Base-by-base conservation (phyloP, 1,140 invertebrate species). In the Procambarus clarkii region DNA sequence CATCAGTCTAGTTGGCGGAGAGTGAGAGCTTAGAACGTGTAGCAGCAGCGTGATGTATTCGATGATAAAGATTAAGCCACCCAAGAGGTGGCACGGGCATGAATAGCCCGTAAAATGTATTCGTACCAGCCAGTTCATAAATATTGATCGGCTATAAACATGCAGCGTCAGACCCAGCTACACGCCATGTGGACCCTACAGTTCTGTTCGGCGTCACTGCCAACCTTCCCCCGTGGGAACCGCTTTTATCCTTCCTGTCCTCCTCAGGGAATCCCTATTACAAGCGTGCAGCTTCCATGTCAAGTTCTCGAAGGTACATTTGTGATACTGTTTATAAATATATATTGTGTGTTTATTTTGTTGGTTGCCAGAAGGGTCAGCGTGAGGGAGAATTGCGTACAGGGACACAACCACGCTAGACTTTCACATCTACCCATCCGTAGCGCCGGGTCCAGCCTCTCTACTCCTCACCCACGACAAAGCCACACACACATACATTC, bases 361-460 rank as follows among this genome's bases (percentile, higher is more conserved):
- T 0, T 34, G 34, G 34, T 64, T 64, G 21, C 60, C 21, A 64
- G 13, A 21, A 64, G 13, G 60, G 13, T 64, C 60, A 64, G 60
- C 7, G 13, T 18, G 60, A 21, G 60, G 18, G 60, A 64, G 60
- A 21, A 15, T 18, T 21, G 60, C 11, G 60, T 15, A 64, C 60
- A 18, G 13, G 13, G 60, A 64, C 34, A 54, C 21, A 80, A 80
- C 18, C 45, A 58, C 34, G 21, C 48, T 5, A 21, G 79, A 81
- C 79, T 81, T 81, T 58, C 48, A 80, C 46, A 80, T 48, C 50
- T 60, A 82, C 50, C 46, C 80, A 82, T 82, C 54, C 80, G 80
- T 58, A 82, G 80, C 50, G 80, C n/a, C 60, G 54, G 11, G 4
- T n/a, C 18, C 80, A 60, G 24, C 80, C 7, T 60, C 2, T 24